Evolutionary conservation across 2,797 vertebrate genomes (phyloP).

Genomic region (Myiotriccus ornatus): DNA sequence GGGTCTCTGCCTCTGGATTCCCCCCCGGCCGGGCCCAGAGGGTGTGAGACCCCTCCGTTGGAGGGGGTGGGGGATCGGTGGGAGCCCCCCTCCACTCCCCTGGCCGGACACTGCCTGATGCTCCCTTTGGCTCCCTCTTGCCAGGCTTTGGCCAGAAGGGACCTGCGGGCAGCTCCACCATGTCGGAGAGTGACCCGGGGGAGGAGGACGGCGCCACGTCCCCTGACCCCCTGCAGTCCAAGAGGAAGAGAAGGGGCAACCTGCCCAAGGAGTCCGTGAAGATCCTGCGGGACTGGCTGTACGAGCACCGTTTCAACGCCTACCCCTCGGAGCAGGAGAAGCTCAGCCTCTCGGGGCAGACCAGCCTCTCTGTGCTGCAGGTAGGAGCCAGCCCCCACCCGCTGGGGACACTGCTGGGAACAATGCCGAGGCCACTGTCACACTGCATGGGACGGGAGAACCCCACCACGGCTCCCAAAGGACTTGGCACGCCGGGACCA

Average conservation of each 20-base stretch:
- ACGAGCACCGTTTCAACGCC: constrained; percentile 93
- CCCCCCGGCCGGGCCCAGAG: no score
- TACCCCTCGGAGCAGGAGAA: constrained; percentile 98
- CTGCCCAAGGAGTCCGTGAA: constrained; percentile 95
- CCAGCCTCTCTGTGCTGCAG: constrained; percentile 92
- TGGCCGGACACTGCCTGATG: background rate
- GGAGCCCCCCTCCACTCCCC: background rate
- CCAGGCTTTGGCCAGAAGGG: constrained; percentile 78
- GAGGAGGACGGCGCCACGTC: constrained; percentile 84
- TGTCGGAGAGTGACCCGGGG: constrained; percentile 88
- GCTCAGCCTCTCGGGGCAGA: constrained; percentile 87
- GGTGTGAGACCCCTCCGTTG: background rate
- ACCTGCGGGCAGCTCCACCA: constrained; percentile 67
- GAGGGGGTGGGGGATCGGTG: background rate
- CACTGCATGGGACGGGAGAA: accelerated
- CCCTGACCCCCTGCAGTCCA: constrained; percentile 80
- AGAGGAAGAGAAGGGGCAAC: constrained; percentile 92
- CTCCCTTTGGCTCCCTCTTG: background rate
- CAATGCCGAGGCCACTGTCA: background rate
- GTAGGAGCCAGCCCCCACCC: constrained; percentile 49
- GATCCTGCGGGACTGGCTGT: constrained; percentile 94
- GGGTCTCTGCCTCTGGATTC: background rate
- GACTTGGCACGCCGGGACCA: no score
- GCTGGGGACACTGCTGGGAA: background rate
- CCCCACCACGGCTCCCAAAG: background rate